Conservation (phyloP, 2,888 invertebrate species). For the Brenthis ino region DNA sequence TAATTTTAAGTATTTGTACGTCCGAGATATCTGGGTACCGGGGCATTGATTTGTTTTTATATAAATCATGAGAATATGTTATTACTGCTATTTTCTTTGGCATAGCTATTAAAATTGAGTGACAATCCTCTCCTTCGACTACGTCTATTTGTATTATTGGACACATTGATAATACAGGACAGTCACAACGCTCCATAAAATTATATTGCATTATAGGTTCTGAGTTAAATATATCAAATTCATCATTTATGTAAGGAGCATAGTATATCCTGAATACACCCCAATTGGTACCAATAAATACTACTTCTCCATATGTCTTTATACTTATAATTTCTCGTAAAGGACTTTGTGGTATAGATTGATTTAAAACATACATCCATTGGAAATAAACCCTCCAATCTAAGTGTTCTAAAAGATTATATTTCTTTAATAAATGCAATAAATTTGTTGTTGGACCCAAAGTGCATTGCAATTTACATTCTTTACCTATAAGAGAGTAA, state of each 20-base stretch:
- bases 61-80: slow-evolving; percentile 54
- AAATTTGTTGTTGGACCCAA: slow-evolving; percentile 51
- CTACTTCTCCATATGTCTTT: slow-evolving; percentile 59
- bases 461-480: slow-evolving; percentile 43
- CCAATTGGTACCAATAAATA: slow-evolving; percentile 64
- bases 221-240: slow-evolving; percentile 57
- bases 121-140: slow-evolving; percentile 57
- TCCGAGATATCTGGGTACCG: slow-evolving; percentile 11
- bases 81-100: slow-evolving; percentile 65
- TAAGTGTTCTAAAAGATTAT: slow-evolving; percentile 60
- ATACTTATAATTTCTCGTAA: slow-evolving; percentile 37
- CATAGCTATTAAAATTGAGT: slow-evolving; percentile 65
- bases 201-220: slow-evolving; percentile 62
- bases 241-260: slow-evolving; percentile 52
- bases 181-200: slow-evolving; percentile 59
- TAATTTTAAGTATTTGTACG: background rate
- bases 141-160: slow-evolving; percentile 65
- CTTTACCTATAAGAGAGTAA: slow-evolving; percentile 45
- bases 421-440: slow-evolving; percentile 48
- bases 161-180: slow-evolving; percentile 58
- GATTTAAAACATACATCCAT: slow-evolving; percentile 58
- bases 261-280: slow-evolving; percentile 65
- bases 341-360: slow-evolving; percentile 53
- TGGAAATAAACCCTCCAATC: slow-evolving; percentile 64
- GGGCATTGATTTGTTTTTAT: slow-evolving; percentile 8